Evolutionary conservation across 2,113 vertebrate species (phyloP).

Genomic region (Sisor rabdophorus): DNA sequence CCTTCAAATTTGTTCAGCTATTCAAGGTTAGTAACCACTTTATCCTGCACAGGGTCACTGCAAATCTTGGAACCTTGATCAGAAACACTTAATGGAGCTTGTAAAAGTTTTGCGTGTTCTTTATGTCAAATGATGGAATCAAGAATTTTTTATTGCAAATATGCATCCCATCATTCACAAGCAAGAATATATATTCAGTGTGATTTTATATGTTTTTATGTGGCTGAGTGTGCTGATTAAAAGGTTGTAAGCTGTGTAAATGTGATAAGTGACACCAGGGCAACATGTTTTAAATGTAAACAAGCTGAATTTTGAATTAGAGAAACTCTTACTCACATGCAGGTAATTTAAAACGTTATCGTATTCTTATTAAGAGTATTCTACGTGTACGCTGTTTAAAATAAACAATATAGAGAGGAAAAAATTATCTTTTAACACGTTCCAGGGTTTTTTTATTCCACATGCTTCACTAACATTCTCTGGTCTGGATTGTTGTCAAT

Average conservation of each 20-base stretch:
- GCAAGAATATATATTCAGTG: no score
- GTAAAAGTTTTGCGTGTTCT: neutral
- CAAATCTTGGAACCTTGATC: neutral
- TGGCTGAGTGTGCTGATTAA: no score
- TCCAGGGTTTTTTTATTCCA: no score
- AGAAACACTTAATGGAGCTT: neutral
- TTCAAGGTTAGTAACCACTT: neutral
- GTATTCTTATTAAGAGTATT: neutral
- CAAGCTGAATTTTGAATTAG: neutral
- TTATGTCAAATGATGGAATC: neutral
- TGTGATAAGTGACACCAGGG: no score
- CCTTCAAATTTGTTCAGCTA: neutral
- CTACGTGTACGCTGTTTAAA: neutral
- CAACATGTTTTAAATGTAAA: no score
- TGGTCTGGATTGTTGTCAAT: no score
- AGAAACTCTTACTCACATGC: neutral
- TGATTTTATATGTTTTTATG: no score
- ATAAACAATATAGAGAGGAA: neutral
- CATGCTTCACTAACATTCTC: neutral
- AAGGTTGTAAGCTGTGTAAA: no score
- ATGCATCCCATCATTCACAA: neutral
- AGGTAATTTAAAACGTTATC: neutral
- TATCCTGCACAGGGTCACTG: neutral
- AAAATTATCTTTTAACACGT: neutral
- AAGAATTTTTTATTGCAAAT: neutral